Base-by-base conservation (phyloP, 2,797 vertebrate genomes). In the Perodicticus potto region DNA sequence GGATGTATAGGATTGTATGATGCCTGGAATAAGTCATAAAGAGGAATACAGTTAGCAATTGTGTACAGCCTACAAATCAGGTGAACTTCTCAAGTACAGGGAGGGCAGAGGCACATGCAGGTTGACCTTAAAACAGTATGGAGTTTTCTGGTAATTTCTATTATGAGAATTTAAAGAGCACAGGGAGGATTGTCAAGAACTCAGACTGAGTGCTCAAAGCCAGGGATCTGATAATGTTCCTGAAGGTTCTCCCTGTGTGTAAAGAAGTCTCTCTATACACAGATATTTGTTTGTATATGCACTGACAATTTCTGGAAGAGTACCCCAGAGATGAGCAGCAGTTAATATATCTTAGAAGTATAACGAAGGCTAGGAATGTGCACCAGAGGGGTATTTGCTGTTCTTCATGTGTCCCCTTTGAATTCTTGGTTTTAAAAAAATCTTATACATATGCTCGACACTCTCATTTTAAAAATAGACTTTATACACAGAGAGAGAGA, bases 341-440 rank as follows among this genome's bases (percentile, higher is more conserved):
- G 6, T 80, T 37, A 17, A 59, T 45, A 23, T 59, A 5, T 40
- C 67, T 91, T 95, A 16, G 11, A 87, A 49, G 11, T 63, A 0
- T 8, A 95, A 37, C 19, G 29, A 92, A 34, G 32, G 40, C 34
- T 80, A 88, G 34, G 32, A 32, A 1, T 77, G 34, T 72, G 23
- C 53, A 13, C 23, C 76, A n/a, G 8, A 86, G 25, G 37, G n/a
- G 92, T 29, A 49, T 27, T 59, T 34, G 45, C 7, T 20, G 0
- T 40, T 49, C 12, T 96, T 82, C 37, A n/a, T 14, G 43, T 61
- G 40, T 67, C 2, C 27, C 34, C 23, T 92, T 59, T 55, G 67
- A 94, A 89, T 25, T 57, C n/a, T 72, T 82, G 63, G 27, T 43
- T 96, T 85, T 32, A 43, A 23, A 59, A 25, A 86, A 83, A 37